These are phyloP conservation scores for Carettochelys insculpta DNA, from an alignment of 2,113 vertebrate species.

Conservation along the genomic window DNA sequence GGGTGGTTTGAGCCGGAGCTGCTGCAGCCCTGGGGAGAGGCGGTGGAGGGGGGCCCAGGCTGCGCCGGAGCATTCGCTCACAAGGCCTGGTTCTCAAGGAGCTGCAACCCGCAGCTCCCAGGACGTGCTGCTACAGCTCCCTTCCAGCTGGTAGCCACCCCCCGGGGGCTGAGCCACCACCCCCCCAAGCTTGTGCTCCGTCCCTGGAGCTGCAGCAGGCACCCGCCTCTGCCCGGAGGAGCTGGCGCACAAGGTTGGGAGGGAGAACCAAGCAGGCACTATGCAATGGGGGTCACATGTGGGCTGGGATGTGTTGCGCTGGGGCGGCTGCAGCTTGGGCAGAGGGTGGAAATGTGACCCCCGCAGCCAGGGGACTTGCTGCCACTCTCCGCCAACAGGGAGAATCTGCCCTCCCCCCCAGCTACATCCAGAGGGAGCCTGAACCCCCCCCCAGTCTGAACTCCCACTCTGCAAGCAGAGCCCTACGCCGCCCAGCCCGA, in stretches of 20 bases:
- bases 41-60: no score
- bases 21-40: no score
- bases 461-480: neutral
- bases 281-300: neutral
- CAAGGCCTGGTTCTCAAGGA: neutral
- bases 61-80: neutral
- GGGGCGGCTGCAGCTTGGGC: neutral
- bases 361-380: neutral
- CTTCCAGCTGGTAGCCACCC: no score
- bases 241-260: no score
- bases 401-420: neutral
- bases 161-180: no score
- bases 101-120: neutral
- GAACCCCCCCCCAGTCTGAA: no score
- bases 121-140: neutral
- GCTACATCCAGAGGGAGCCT: no score
- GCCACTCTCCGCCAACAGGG: neutral
- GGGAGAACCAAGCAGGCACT: no score
- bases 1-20: no score
- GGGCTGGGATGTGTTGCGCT: neutral
- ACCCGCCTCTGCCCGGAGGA: no score
- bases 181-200: no score
- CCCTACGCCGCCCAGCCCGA: neutral
- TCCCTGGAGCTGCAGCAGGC: no score
- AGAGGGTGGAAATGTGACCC: neutral